phyloP scores from a whole-genome alignment of 2,797 vertebrate genomes.

The Phyllotis vaccarum region DNA sequence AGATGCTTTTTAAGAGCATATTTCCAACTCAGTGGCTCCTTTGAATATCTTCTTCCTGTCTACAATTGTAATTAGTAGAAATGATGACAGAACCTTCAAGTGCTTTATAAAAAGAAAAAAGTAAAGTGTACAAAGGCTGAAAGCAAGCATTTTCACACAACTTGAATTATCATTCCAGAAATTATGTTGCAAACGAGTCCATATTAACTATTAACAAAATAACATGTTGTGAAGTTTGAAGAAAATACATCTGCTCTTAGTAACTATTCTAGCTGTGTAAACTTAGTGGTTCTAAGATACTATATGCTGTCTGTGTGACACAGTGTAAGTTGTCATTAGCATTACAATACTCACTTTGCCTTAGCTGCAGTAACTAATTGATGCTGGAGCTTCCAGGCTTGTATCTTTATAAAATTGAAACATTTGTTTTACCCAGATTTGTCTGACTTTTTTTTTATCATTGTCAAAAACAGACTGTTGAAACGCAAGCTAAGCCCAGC shows the following conservation, averaged over 20 bases:
- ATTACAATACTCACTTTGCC: neutral
- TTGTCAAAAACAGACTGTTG: neutral
- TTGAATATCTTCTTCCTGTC: neutral
- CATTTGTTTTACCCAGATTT: neutral
- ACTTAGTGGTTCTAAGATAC: neutral
- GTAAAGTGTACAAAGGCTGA: neutral
- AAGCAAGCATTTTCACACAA: conserved; percentile 35
- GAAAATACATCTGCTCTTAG: neutral
- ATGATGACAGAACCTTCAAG: neutral
- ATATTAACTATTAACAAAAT: neutral
- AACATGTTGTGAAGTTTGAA: neutral
- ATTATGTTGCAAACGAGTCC: conserved; percentile 49
- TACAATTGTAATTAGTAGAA: neutral
- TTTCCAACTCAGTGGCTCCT: conserved; percentile 22
- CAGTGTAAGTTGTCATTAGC: neutral
- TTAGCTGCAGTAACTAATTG: conserved; percentile 2
- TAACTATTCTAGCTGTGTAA: conserved; percentile 8
- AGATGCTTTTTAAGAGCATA: conserved; percentile 53
- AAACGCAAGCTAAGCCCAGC: neutral
- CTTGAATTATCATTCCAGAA: conserved; percentile 2
- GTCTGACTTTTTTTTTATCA: neutral
- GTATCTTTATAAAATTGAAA: neutral
- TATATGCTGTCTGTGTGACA: neutral
- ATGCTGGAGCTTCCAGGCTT: neutral
- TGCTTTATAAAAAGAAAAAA: neutral